These are phyloP conservation scores for Philaenus spumarius DNA, from an alignment of 1,140 invertebrate species.

Conservation along the genomic window DNA sequence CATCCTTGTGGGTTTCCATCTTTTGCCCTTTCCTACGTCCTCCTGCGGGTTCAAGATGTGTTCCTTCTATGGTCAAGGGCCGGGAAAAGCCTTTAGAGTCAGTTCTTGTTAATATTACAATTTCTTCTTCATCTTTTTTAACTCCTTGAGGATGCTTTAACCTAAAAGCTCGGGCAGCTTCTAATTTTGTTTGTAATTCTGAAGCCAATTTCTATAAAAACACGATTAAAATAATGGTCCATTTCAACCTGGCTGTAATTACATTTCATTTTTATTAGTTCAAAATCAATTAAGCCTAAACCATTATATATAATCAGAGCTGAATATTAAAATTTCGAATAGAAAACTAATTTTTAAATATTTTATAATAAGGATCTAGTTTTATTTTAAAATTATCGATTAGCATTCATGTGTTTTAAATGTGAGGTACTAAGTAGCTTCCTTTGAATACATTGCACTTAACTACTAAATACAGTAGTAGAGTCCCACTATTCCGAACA, in stretches of 20 bases:
- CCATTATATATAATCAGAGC: no score
- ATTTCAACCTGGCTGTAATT: neutral
- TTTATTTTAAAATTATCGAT: no score
- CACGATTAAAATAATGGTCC: neutral
- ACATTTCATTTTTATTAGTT: no score
- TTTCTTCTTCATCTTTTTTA: slow-evolving; percentile 38
- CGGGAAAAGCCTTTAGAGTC: slow-evolving; percentile 52
- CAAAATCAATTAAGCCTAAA: no score
- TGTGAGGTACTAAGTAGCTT: no score
- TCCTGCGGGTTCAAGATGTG: slow-evolving; percentile 32
- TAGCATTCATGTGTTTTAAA: no score
- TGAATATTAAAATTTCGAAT: no score
- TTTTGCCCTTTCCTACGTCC: slow-evolving; percentile 42
- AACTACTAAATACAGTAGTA: no score
- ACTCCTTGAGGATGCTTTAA: slow-evolving; percentile 34
- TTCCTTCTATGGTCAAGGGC: slow-evolving; percentile 26
- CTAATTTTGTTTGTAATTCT: slow-evolving; percentile 67
- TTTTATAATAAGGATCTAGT: no score
- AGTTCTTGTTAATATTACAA: slow-evolving; percentile 64
- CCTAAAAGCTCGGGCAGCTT: slow-evolving; percentile 52
- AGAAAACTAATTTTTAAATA: no score
- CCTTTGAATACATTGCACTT: no score
- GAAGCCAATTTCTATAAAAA: slow-evolving; percentile 48
- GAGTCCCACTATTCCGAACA: no score
- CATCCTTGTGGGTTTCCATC: slow-evolving; percentile 64